These are phyloP conservation scores for Orchesella cincta DNA, from an alignment of 1,140 invertebrate species.

Conservation along the genomic window DNA sequence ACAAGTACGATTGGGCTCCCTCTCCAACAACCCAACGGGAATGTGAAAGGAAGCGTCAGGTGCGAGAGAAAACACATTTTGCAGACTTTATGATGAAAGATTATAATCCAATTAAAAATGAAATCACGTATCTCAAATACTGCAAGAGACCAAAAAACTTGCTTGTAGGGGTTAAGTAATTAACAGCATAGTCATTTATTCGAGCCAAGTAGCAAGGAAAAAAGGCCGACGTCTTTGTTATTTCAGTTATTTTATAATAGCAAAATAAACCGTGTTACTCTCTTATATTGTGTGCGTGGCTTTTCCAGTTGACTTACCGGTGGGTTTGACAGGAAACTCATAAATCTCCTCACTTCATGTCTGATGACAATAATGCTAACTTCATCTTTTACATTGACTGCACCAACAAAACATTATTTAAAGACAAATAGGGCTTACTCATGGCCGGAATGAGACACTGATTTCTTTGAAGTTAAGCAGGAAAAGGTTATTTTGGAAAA, in stretches of 20 bases:
- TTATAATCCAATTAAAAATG: slow-evolving; percentile 23
- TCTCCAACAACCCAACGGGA: too few species aligned
- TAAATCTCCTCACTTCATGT: slow-evolving; percentile 11
- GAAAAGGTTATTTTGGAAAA: too few species aligned
- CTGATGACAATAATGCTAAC: slow-evolving; percentile 6
- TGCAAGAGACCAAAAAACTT: not conserved
- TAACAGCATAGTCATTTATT: slow-evolving; percentile 13
- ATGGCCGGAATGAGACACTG: too few species aligned
- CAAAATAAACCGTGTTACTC: too few species aligned
- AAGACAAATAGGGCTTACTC: too few species aligned
- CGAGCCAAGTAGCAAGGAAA: not conserved
- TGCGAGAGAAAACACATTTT: slow-evolving; percentile 12
- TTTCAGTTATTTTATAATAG: too few species aligned
- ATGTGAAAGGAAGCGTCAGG: slow-evolving; percentile 16
- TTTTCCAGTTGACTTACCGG: not conserved
- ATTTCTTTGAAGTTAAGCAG: too few species aligned
- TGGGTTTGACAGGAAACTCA: slow-evolving; percentile 14
- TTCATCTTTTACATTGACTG: too few species aligned
- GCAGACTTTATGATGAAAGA: slow-evolving; percentile 19
- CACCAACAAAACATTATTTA: too few species aligned
- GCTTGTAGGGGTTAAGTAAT: slow-evolving; percentile 24
- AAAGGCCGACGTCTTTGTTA: not conserved
- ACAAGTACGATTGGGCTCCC: too few species aligned
- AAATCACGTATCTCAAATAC: slow-evolving; percentile 19
- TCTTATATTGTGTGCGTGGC: not conserved